A percentile compares a stretch with the other conserved stretches of the same genome.
These are phyloP conservation scores for Lagria hirta DNA, from an alignment of 2,888 invertebrate genomes.

Conservation along the genomic window DNA sequence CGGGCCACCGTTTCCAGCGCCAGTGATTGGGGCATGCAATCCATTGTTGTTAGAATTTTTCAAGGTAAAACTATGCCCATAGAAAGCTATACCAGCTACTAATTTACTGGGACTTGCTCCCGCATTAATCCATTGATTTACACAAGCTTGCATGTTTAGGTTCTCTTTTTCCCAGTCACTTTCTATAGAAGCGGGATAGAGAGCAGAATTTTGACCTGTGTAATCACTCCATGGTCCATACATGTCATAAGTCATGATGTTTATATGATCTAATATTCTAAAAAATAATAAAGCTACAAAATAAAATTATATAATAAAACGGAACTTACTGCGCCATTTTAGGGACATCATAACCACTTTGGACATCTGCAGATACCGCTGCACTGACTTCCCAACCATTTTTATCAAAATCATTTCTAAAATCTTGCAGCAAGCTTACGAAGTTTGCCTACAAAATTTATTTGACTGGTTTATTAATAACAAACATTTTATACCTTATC, in stretches of 20 bases:
- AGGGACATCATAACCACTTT: constrained; percentile 33
- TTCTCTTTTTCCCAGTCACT: constrained; percentile 29
- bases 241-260: constrained; percentile 73
- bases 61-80: constrained; percentile 20
- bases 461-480: constrained; percentile 54
- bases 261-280: constrained; percentile 65
- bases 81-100: constrained; percentile 16
- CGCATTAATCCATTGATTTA: constrained; percentile 21
- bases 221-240: constrained; percentile 66
- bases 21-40: constrained; percentile 59
- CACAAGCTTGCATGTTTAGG: constrained; percentile 29
- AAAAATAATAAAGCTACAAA: constrained; percentile 16
- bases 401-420: constrained; percentile 39
- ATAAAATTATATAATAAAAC: not conserved
- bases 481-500: constrained; percentile 51
- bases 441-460: constrained; percentile 11
- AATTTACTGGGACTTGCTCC: constrained; percentile 20
- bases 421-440: constrained; percentile 55
- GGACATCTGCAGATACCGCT: constrained; percentile 29
- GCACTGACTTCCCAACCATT: constrained; percentile 32
- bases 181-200: constrained; percentile 56
- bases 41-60: constrained; percentile 43
- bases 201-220: constrained; percentile 68
- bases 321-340: constrained; percentile 33
- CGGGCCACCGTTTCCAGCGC: constrained; percentile 9